These are phyloP conservation scores for Acipenser ruthenus DNA, from an alignment of 2,797 vertebrate species.

Conservation along the genomic window DNA sequence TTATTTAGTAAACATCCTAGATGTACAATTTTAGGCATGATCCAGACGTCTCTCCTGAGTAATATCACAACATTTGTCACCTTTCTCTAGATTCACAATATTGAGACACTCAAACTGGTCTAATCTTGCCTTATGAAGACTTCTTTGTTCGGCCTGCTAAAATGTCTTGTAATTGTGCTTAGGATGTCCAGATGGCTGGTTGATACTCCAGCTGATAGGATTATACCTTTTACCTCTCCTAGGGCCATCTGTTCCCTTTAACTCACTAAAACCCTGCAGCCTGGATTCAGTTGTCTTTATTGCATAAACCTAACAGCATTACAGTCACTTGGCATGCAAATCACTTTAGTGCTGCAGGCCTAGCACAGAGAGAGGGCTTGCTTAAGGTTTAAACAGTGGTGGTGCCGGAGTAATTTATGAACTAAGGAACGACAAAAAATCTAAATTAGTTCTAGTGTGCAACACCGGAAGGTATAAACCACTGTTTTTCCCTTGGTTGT, in stretches of 20 bases:
- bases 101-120: constrained; percentile 95
- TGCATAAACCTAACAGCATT: constrained; percentile 99
- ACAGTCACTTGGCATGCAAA: constrained; percentile 99
- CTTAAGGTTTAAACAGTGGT: constrained; percentile 55
- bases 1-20: constrained; percentile 47
- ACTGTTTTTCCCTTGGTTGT: constrained; percentile 49
- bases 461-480: constrained; percentile 45
- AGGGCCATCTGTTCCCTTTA: constrained; percentile 98
- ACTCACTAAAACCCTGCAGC: constrained; percentile 94
- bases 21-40: constrained; percentile 49
- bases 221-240: constrained; percentile 99
- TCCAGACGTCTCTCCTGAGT: constrained; percentile 62
- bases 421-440: constrained; percentile 18
- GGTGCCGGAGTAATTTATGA: constrained; percentile 46
- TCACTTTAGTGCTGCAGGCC: constrained; percentile 76
- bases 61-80: constrained; percentile 64
- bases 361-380: constrained; percentile 59
- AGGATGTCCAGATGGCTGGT: constrained; percentile 98
- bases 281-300: constrained; percentile 95
- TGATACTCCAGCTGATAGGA: constrained; percentile 99
- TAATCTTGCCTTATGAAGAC: constrained; percentile 91
- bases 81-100: constrained; percentile 73
- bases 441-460: constrained; percentile 38
- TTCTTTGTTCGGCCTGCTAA: constrained; percentile 99
- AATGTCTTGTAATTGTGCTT: constrained; percentile 99